Percentiles rank a stretch among this genome's conserved stretches.
Evolutionary conservation across 2,797 vertebrate genomes (phyloP).

Genomic region (Gastrophryne carolinensis): DNA sequence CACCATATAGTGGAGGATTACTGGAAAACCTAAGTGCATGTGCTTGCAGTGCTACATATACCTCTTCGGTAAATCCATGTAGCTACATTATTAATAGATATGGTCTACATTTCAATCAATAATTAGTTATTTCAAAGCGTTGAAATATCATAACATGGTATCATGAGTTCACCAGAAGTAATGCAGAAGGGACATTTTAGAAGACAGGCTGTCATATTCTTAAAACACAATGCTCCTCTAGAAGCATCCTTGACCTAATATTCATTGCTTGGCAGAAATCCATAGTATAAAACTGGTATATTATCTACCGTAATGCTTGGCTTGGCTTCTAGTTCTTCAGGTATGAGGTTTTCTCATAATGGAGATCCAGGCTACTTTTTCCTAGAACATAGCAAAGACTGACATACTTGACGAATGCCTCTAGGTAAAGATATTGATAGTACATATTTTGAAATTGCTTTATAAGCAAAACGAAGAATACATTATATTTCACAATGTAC

Average conservation of each 20-base stretch:
- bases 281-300: slow-evolving; percentile 11
- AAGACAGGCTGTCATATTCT: neutral
- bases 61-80: neutral
- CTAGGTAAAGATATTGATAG: neutral
- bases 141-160: neutral
- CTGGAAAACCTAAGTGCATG: neutral
- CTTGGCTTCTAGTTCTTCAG: neutral
- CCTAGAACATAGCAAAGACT: neutral
- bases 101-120: slow-evolving; percentile 27
- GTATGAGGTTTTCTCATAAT: neutral
- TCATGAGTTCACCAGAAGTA: neutral
- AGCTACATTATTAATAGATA: slow-evolving; percentile 4
- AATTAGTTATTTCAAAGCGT: neutral
- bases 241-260: slow-evolving; percentile 3
- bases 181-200: neutral
- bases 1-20: neutral
- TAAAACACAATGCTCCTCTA: neutral
- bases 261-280: neutral
- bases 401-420: neutral
- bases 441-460: neutral
- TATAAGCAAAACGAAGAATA: neutral
- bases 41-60: neutral
- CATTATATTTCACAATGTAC: neutral
- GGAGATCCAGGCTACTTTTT: neutral
- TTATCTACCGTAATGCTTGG: slow-evolving; percentile 12